Evolutionary conservation across 2,888 invertebrate species (phyloP).

Genomic region (Lasioglossum malachurum): DNA sequence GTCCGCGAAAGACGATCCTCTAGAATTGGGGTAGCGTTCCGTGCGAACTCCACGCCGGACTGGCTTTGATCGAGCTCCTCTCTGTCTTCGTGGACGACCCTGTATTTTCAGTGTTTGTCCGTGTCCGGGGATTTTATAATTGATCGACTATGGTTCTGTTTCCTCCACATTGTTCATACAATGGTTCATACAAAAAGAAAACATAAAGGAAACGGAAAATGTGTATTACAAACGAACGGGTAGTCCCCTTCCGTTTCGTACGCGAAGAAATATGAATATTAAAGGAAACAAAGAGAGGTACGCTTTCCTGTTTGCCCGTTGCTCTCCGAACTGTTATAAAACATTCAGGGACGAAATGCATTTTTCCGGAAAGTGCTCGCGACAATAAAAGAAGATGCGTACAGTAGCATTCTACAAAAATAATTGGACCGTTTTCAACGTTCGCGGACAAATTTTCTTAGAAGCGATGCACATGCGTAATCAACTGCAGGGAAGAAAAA

Average conservation of each 20-base stretch:
- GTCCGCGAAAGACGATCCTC: neutral
- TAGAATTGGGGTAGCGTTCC: neutral
- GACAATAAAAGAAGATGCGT: neutral
- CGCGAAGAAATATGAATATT: neutral
- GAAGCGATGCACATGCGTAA: neutral
- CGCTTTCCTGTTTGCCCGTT: neutral
- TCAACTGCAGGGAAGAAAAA: neutral
- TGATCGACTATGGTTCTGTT: too few species aligned
- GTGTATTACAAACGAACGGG: neutral
- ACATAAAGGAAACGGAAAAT: neutral
- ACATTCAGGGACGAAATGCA: neutral
- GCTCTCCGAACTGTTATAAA: neutral
- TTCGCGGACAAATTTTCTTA: neutral
- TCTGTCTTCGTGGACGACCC: neutral
- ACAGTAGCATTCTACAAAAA: neutral
- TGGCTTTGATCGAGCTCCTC: neutral
- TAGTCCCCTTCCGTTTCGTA: neutral
- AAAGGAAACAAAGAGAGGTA: neutral
- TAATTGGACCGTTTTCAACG: neutral
- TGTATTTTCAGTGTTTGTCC: neutral
- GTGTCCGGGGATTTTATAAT: too few species aligned
- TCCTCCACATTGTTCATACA: neutral
- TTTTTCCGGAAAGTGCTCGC: neutral
- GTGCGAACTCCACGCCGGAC: neutral
- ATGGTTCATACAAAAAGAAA: neutral